Evolutionary conservation across 2,797 vertebrate genomes (phyloP), one percentile per base, ranked within the genome.

Genomic region (Cygnus olor): DNA sequence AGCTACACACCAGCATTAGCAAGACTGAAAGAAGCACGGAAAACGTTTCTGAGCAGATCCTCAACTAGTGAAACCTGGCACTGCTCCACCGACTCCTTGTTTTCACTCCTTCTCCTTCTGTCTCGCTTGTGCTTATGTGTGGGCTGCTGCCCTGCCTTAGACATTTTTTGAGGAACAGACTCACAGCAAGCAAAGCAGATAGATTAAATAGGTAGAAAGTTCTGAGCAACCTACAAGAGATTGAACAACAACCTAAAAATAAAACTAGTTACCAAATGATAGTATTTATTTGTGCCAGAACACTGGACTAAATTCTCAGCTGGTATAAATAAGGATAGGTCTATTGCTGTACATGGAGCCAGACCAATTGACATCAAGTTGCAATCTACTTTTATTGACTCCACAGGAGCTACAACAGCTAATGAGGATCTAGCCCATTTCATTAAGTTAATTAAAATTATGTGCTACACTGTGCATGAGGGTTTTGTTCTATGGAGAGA

Each of bases 61-160:
- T 89, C 86, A 96, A 87, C 88, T 94, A 91, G 86, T 88, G 78
- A 96, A 97, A 94, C 87, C 82, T 97, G 96, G 94, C 95, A 92
- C 61, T 65, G 78, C 84, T 95, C 95, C 95, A 94, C 90, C 92
- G 90, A 94, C 95, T 97, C 94, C 95, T 93, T 95, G 94, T 97
- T 96, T 94, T 96, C 95, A 85, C 90, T 94, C 91, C 90, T 96
- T 95, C 93, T 95, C 92, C 92, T 97, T 96, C 96, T 96, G 92
- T 96, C 93, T 97, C 81, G 71, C 90, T 97, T 96, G 81, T 96
- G 94, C 94, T 94, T 94, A 89, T 93, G 91, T 96, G 95, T 95
- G 91, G 96, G 95, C 94, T 94, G 94, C 83, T 96, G 94, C 95
- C 94, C 95, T 96, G 94, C 93, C 96, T 96, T 85, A 90, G 91